Conservation (phyloP, 1,140 invertebrate genomes). For the Eupeodes corollae region DNA sequence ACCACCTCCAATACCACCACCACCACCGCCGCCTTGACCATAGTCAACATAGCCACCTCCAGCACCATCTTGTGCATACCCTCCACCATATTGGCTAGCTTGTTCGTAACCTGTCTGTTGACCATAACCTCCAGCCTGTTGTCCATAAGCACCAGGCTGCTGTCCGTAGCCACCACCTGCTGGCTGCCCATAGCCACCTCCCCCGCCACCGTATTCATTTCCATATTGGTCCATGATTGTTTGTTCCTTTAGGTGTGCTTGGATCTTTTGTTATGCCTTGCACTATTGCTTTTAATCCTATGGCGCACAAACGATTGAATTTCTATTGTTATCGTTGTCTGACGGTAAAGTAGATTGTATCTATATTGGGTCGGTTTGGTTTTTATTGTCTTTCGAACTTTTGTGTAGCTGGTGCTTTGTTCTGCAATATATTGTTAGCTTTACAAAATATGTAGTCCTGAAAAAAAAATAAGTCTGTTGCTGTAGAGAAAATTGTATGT, state of each 20-base stretch:
- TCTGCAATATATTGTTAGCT: too few relatives aligned
- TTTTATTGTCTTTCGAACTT: too few relatives aligned
- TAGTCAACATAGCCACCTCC: not conserved
- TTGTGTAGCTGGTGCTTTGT: too few relatives aligned
- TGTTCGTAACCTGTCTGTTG: not conserved
- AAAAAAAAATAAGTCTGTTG: too few relatives aligned
- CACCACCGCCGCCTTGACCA: not conserved
- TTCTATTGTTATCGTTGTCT: too few relatives aligned
- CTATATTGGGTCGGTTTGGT: too few relatives aligned
- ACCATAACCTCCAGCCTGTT: slow-evolving; percentile 2
- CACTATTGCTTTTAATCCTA: too few relatives aligned
- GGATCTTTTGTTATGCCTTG: too few relatives aligned
- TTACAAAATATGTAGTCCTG: too few relatives aligned
- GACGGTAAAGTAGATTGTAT: too few relatives aligned
- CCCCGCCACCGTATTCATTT: slow-evolving; percentile 12
- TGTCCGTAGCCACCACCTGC: slow-evolving; percentile 21
- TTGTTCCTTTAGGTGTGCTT: not conserved
- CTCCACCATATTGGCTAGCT: not conserved
- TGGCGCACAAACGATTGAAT: too few relatives aligned
- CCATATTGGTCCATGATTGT: slow-evolving; percentile 11
- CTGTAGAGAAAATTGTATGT: too few relatives aligned
- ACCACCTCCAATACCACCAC: not conserved
- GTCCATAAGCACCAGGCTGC: slow-evolving; percentile 5
- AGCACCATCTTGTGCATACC: slow-evolving; percentile 10
- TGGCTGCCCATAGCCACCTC: slow-evolving; percentile 23